Conservation (phyloP, 2,888 invertebrate species). For the Ferrisia virgata region DNA sequence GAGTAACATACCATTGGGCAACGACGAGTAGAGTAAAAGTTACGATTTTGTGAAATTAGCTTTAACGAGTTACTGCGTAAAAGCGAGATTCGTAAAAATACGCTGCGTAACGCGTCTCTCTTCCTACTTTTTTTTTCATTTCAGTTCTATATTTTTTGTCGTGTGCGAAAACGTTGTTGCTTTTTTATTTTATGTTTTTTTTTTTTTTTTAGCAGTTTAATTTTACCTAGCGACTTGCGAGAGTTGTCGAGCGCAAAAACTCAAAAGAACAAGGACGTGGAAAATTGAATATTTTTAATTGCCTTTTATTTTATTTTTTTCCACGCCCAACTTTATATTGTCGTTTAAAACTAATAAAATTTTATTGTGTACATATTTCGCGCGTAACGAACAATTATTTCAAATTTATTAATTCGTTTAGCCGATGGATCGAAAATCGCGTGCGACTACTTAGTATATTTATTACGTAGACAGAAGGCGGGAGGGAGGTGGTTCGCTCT, state of each 20-base stretch:
- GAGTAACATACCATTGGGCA: no score
- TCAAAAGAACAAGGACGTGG: not conserved
- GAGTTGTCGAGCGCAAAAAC: not conserved
- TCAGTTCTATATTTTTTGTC: not conserved
- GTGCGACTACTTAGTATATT: no score
- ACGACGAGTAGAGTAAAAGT: not conserved
- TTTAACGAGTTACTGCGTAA: not conserved
- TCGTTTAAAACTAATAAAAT: not conserved
- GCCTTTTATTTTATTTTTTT: no score
- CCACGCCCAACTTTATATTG: not conserved
- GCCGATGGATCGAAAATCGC: constrained; percentile 13
- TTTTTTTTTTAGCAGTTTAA: no score
- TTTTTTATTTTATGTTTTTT: not conserved
- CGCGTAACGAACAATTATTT: constrained; percentile 5
- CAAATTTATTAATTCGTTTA: constrained; percentile 5
- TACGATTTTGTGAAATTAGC: not conserved
- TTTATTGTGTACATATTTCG: not conserved
- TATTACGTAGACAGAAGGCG: no score
- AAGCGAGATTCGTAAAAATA: not conserved
- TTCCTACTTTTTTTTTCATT: not conserved
- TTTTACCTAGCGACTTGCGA: no score
- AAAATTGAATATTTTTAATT: constrained; percentile 29
- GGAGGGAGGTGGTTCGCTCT: no score
- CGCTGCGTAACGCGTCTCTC: not conserved
- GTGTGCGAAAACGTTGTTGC: not conserved